phyloP scores from a whole-genome alignment of 2,888 invertebrate species.

The Apotomis turbidana region DNA sequence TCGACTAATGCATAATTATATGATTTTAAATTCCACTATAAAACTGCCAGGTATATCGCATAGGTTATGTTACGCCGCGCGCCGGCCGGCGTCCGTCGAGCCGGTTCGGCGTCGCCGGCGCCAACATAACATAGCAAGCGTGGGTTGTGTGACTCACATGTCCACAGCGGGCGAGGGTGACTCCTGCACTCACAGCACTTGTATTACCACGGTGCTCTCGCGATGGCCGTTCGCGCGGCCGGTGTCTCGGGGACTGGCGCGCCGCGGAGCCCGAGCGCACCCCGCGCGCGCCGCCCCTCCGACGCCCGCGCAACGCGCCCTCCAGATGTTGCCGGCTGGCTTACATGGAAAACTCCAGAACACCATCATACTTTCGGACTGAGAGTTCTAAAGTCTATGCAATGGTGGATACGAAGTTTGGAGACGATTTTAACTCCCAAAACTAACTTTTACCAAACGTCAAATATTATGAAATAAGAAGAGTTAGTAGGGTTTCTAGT shows the following conservation, averaged over 20 bases:
- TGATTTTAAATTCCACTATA: conserved; percentile 3
- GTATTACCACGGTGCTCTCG: conserved; percentile 50
- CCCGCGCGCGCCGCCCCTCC: conserved; percentile 65
- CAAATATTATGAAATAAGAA: background rate
- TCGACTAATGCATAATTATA: background rate
- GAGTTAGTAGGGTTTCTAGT: background rate
- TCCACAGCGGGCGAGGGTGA: conserved; percentile 67
- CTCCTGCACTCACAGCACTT: conserved; percentile 65
- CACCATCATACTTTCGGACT: conserved; percentile 43
- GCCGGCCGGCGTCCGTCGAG: conserved; percentile 66
- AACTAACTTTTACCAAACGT: background rate
- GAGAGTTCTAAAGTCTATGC: background rate
- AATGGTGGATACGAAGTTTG: background rate
- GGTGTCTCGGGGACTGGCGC: conserved; percentile 82
- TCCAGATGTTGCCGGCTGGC: conserved; percentile 66
- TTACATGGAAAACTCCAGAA: conserved; percentile 65
- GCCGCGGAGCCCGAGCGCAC: conserved; percentile 69
- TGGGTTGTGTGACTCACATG: conserved; percentile 70
- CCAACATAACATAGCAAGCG: conserved; percentile 36
- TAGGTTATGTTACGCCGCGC: conserved; percentile 64
- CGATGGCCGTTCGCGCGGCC: conserved; percentile 82
- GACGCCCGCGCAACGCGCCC: conserved; percentile 67
- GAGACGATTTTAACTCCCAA: no score
- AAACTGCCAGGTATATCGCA: conserved; percentile 44
- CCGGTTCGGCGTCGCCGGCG: conserved; percentile 46